Evolutionary conservation across 1,140 invertebrate species (phyloP), one percentile per base, ranked within the genome.

Genomic region (Potamilus streckersoni): DNA sequence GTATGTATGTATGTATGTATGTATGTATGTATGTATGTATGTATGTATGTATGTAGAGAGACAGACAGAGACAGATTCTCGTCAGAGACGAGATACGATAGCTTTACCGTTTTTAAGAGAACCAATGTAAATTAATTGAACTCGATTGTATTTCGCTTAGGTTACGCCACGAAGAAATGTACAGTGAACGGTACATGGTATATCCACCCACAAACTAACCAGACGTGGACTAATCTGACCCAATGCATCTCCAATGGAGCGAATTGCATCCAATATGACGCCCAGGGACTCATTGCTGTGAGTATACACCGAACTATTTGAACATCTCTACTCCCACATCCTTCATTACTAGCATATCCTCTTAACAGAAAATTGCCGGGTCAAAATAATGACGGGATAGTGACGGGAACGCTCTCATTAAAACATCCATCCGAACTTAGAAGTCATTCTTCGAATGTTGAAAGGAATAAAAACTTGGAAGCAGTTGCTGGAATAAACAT

Each of bases 181-280:
- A 90, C 90, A 76, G 62, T 82, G 16, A 86, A 91, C 71, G 93
- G 92, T 11, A 86, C 90, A 17, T 93, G 93, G 93, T 93, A 88
- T 74, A 85, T 86, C 71, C 89, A 86, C 60, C 69, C 80, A 19
- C 85, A 89, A 55, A 83, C 80, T 2, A 90, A 91, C 62, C 81
- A 60, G 31, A 89, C 88, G 11, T 93, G 92, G 92, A 92, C 91
- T 58, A 93, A 93, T 85, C 93, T 92, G 73, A 90, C 89, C 14
- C 87, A 90, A 49, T 93, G 93, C 49, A 15, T 63, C 17, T 58
- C 63, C 23, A 49, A 57, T n/a, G 38, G 62, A 57, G 31, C 62
- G 15, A 15, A 66, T 19, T 27, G 27, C 31, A 57, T 23, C 11
- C 66, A 73, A 14, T 59, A 62, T 23, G 55, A 71, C 58, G 55